These are phyloP conservation scores for Matsumyia berberina DNA, from an alignment of 2,888 invertebrate species.

Conservation along the genomic window DNA sequence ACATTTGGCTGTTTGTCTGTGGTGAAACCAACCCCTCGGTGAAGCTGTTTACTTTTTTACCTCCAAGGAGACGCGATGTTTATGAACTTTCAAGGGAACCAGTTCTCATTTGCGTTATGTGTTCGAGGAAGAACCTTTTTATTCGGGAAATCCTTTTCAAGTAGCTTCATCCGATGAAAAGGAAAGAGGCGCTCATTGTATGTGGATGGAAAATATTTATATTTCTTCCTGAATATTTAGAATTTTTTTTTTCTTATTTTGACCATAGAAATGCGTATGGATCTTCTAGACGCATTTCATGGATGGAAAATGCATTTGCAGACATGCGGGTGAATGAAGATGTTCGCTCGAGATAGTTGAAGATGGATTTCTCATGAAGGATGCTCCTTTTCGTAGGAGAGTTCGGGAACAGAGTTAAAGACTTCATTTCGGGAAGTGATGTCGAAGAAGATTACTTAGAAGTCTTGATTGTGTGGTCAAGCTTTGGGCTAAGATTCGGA, in stretches of 20 bases:
- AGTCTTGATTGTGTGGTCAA: too few relatives aligned
- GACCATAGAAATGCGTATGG: slow-evolving; percentile 51
- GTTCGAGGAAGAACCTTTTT: slow-evolving; percentile 31
- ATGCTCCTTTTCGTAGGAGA: too few relatives aligned
- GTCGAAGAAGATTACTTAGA: too few relatives aligned
- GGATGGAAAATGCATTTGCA: not conserved
- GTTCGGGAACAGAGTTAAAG: too few relatives aligned
- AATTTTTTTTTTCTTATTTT: slow-evolving; percentile 2
- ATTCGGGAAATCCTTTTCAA: slow-evolving; percentile 56
- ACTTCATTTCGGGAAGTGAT: too few relatives aligned
- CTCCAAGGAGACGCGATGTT: slow-evolving; percentile 45
- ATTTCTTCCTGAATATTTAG: slow-evolving; percentile 31
- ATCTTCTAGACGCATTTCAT: slow-evolving; percentile 25
- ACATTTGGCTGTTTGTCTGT: slow-evolving; percentile 63
- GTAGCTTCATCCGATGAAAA: slow-evolving; percentile 52
- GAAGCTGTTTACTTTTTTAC: slow-evolving; percentile 52
- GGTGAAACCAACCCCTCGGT: slow-evolving; percentile 33
- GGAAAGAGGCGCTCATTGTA: slow-evolving; percentile 35
- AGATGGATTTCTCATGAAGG: not conserved
- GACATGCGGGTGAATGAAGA: not conserved
- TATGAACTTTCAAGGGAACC: slow-evolving; percentile 49
- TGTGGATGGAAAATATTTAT: slow-evolving; percentile 31
- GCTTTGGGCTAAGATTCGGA: too few relatives aligned
- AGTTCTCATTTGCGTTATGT: slow-evolving; percentile 1
- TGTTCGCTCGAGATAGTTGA: not conserved